Conservation (phyloP, 1,140 invertebrate species). For the Semibalanus balanoides region DNA sequence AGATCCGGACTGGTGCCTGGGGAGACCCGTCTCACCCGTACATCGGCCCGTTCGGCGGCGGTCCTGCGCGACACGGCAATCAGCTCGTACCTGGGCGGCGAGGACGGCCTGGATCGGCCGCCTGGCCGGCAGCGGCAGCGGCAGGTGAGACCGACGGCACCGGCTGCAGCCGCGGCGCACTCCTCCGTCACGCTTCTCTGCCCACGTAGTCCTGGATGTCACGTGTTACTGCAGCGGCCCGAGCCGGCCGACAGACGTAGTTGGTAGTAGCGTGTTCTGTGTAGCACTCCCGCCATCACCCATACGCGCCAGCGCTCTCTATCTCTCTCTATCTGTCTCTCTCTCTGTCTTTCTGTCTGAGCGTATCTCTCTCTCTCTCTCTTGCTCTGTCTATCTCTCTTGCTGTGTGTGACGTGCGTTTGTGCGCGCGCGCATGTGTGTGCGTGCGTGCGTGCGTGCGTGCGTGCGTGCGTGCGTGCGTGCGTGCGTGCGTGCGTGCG, state of each 20-base stretch:
- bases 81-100: neutral
- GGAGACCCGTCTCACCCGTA: neutral
- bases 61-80: neutral
- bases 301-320: neutral
- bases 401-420: too few relatives aligned
- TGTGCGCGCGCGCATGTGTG: too few relatives aligned
- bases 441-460: too few relatives aligned
- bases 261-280: neutral
- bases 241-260: neutral
- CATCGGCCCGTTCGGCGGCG: neutral
- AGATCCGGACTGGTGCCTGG: neutral
- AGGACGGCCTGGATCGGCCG: neutral
- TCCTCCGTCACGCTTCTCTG: too few relatives aligned
- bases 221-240: too few relatives aligned
- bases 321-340: too few relatives aligned
- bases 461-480: too few relatives aligned
- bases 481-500: too few relatives aligned
- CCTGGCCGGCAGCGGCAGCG: neutral
- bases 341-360: too few relatives aligned
- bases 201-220: neutral
- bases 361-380: too few relatives aligned
- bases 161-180: too few relatives aligned
- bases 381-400: too few relatives aligned
- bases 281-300: neutral
- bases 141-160: neutral